Evolutionary conservation across 2,797 vertebrate species (phyloP), one percentile per base, ranked within the genome.

Genomic region (Ataeniobius toweri): DNA sequence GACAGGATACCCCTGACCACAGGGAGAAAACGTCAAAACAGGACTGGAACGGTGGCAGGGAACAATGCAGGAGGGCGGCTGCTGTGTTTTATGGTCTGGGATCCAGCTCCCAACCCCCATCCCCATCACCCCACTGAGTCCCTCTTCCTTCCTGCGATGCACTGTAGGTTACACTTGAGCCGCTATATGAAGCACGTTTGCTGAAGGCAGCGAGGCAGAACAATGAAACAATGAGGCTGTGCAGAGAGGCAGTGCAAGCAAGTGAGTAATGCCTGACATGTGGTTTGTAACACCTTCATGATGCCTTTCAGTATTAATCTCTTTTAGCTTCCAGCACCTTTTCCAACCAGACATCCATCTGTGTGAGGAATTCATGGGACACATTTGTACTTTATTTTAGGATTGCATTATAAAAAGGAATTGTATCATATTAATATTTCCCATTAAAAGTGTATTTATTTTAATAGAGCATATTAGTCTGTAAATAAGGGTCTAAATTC

Each of bases 121-220:
- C 65, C 4, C 41, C 67, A 69, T 69, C 41, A 46, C 68, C 41
- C 67, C 89, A 87, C 80, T 85, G 87, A 88, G 88, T 89, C 91
- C 93, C 94, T 89, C 93, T 95, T 95, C 95, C 94, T 96, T 96
- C 94, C 95, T 95, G 93, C 86, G 74, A 88, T 91, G 91, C 91
- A 94, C 93, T 94, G 93, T 94, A 95, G 91, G 92, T 92, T 94
- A 94, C 94, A 92, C 93, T 94, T 79, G 86, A 92, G 92, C 93
- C 91, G 80, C 87, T 89, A 87, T 53, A 74, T 36, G 85, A 91
- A 91, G 71, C 89, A 69, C 82, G 55, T 83, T 90, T 85, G 85
- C 87, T 89, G 90, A 89, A 75, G 91, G 87, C 89, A 89, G 86
- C 59, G n/a, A 88, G 75, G 85, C 86, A 88, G 91, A 93, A 95